Base-by-base conservation (phyloP, 1,140 invertebrate species). In the Galendromus occidentalis region DNA sequence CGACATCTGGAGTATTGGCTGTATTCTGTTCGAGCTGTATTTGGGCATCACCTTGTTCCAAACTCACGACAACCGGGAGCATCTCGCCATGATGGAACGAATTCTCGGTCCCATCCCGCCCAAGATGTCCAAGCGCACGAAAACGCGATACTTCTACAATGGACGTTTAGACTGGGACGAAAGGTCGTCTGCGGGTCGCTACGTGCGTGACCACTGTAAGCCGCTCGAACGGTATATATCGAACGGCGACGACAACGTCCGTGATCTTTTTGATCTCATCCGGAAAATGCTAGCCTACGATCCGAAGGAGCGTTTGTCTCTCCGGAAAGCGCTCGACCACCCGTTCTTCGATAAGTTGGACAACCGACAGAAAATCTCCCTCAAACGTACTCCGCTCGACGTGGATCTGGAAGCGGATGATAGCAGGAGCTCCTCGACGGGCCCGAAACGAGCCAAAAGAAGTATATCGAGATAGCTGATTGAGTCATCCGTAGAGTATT, bases 11-110 rank as follows among this genome's bases (percentile, higher is more conserved):
- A 80, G 78, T 67, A 76, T 81, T 42, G 80, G 80, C 20, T 82
- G 80, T 70, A 82, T 81, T 66, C 76, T 82, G 69, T 82, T 82
- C 73, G 80, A 81, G 69, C 71, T 81, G 4, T 80, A 82, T 71
- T 78, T 77, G 17, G 80, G 80, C 30, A 78, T 76, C 65, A 82
- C 80, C 28, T 71, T 81, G 20, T 81, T 82, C 71, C 80, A 81
- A 77, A 82, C 80, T 5, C 80, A 81, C 73, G 80, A 82, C 66
- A 82, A 81, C 69, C 76, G 75, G 45, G 80, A 81, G 70, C 80
- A 81, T 72, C 70, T 81, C 68, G 81, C 80, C 5, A 81, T 81
- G 81, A 82, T 81, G 80, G 79, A 81, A 66, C 69, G 80, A 67
- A 80, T 82, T 30, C 70, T 81, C 0, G 80, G 80, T 2, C 73